These are phyloP conservation scores for Willowsia nigromaculata DNA, from an alignment of 2,888 invertebrate species.

Conservation along the genomic window DNA sequence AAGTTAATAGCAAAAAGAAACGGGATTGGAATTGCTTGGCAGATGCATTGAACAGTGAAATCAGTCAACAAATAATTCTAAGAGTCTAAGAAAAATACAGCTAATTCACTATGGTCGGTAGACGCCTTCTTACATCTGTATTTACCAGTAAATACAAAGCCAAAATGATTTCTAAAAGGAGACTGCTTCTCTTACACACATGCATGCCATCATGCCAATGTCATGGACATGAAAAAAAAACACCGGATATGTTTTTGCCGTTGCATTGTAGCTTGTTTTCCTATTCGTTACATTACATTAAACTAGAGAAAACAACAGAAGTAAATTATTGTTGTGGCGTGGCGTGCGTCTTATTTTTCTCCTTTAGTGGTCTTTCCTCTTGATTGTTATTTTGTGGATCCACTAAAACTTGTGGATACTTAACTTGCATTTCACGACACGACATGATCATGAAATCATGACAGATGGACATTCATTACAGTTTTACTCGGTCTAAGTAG, in stretches of 20 bases:
- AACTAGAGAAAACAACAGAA: background rate
- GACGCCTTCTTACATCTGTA: no score
- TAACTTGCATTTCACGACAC: background rate
- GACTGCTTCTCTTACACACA: background rate
- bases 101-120: no score
- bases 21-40: no score
- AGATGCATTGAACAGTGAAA: no score
- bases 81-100: no score
- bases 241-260: background rate
- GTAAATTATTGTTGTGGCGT: background rate
- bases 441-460: slow-evolving; percentile 40
- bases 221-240: background rate
- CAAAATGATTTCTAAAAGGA: background rate
- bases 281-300: background rate
- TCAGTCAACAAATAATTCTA: no score
- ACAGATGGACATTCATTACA: slow-evolving; percentile 45
- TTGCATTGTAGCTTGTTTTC: background rate
- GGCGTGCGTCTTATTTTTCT: background rate
- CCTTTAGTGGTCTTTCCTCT: background rate
- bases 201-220: background rate
- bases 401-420: background rate
- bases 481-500: background rate
- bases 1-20: no score
- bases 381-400: background rate
- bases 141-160: background rate